Evolutionary conservation across 2,113 vertebrate genomes (phyloP), one percentile per base, ranked within the genome.

Genomic region (Periophthalmus modestus): DNA sequence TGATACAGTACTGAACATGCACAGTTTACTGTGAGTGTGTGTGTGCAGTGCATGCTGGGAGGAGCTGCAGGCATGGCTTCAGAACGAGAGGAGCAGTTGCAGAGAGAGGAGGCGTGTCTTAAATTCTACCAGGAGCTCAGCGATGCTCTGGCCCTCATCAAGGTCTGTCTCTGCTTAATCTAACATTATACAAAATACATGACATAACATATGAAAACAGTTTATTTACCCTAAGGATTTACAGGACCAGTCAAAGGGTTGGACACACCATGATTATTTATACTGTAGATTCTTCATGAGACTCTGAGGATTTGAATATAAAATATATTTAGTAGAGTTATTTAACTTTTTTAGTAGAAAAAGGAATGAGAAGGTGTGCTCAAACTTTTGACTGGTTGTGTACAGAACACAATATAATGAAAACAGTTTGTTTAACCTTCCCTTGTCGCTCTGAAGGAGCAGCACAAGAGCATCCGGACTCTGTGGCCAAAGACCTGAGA

Each of bases 21-120:
- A 28, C 28, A 9, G 7, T 0, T 59, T 3, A 72, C 6, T 16
- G 2, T 0, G 36, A 63, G 7, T 69, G 7, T 43, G 48, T 36
- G 1, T 66, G 50, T 78, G 54, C 78, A 98, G 97, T 78, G 89
- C 91, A 54, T 89, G 90, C 75, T 97, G 96, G 96, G 91, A 93
- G 4, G 93, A 95, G n/a, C 74, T 98, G 72, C 87, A 92, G 78
- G 80, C 68, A 76, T 92, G 58, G 92, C 93, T 58, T 90, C 85
- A 47, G 83, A 89, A 71, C 91, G 81, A 68, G 90, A 94, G 62
- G 81, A 82, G 59, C 80, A 18, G 55, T 93, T 98, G 66, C 82
- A 69, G 82, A 89, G 85, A 54, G 92, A 94, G 0, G 93, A 95
- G 68, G 69, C 19, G 0, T 88, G 93, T 82, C 93, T 96, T 86